These are phyloP conservation scores for Mythimna pallens DNA, from an alignment of 2,888 invertebrate genomes.

Conservation along the genomic window DNA sequence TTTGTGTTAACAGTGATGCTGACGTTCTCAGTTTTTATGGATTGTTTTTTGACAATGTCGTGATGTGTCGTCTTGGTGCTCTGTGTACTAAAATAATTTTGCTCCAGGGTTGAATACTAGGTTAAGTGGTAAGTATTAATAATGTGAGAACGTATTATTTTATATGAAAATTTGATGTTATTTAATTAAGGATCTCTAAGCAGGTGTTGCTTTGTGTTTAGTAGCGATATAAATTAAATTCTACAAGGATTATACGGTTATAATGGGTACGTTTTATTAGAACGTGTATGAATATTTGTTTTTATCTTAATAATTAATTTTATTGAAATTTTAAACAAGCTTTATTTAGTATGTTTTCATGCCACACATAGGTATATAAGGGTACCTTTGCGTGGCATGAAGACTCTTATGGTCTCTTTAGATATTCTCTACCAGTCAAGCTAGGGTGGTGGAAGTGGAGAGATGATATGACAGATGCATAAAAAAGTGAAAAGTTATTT, in stretches of 20 bases:
- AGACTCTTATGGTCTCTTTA: too few species aligned
- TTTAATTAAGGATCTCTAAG: slow-evolving; percentile 27
- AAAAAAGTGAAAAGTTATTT: too few species aligned
- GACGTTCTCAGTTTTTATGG: not conserved
- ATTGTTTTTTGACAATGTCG: not conserved
- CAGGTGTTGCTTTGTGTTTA: slow-evolving; percentile 22
- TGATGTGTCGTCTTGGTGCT: not conserved
- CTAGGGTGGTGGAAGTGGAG: too few species aligned
- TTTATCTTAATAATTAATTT: not conserved
- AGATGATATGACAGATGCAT: too few species aligned
- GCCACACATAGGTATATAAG: too few species aligned
- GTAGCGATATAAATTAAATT: slow-evolving; percentile 10
- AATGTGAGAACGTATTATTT: slow-evolving; percentile 37
- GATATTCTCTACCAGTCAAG: too few species aligned
- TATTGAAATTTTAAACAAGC: not conserved
- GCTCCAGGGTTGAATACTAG: slow-evolving; percentile 27
- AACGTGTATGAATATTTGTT: not conserved
- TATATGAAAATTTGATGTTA: slow-evolving; percentile 33
- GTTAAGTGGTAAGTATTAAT: slow-evolving; percentile 29
- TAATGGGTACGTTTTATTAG: not conserved
- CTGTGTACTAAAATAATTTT: slow-evolving; percentile 49
- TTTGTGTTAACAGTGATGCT: too few species aligned
- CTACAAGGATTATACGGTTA: slow-evolving; percentile 6
- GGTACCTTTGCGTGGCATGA: too few species aligned
- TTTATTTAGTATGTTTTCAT: too few species aligned